Base-by-base conservation (phyloP, 1,140 invertebrate genomes). In the Musca vetustissima region DNA sequence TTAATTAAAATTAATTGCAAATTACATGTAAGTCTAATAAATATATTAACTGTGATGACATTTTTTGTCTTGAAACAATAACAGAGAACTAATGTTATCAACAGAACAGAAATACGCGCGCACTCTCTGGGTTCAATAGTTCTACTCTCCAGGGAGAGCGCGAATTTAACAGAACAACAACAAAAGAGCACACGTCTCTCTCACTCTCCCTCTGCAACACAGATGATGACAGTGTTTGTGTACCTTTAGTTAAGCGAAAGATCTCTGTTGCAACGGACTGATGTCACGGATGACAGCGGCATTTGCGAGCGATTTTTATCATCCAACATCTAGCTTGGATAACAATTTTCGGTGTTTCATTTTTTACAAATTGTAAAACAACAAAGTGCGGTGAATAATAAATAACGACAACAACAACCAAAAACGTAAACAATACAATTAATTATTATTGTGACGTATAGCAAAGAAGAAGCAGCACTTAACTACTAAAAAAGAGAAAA, bases 211-310 rank as follows among this genome's bases (percentile, higher is more conserved):
- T 43, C 36, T 43, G 36, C 36, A 43, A 43, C 36, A 43, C 36
- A 6, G 21, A 36, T 36, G 28, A 61, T 61, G 22, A 21, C 32
- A 61, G 36, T 61, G 57, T 61, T 61, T 61, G 36, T 19, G 57
- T 61, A 61, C 57, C 57, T 61, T 61, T 61, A 61, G 57, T 61
- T 61, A 36, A 61, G 28, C 55, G 57, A 61, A 61, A 61, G 57
- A 61, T 61, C 57, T 61, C 57, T 61, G 57, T 61, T 61, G 57
- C 57, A 61, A 61, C 57, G 57, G 57, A 61, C 28, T 43, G 32
- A 61, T 32, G 57, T 61, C 36, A 61, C 57, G 57, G 57, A 61
- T 61, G 57, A 32, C 28, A 61, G 22, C 57, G 57, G 28, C 17
- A 61, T 19, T 61, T 61, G 57, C 28, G 57, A 36, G 36, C 28